Base-by-base conservation (phyloP, 1,140 invertebrate genomes). In the Tachypleus tridentatus region DNA sequence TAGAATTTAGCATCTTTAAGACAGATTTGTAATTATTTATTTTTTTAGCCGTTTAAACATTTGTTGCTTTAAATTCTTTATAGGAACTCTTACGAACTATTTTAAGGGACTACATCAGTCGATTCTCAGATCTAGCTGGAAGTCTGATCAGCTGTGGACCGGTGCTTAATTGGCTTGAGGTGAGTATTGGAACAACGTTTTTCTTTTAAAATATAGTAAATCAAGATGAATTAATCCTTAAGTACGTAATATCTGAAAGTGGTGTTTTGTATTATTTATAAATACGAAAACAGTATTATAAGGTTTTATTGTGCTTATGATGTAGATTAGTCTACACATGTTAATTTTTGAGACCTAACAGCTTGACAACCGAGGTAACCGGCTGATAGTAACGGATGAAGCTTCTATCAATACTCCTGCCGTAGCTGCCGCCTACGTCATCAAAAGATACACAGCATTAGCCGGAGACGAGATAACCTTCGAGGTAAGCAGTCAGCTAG, bases 361-460 rank as follows among this genome's bases (percentile, higher is more conserved):
- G 67, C 64, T 71, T 57, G 70, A 71, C 63, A 71, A 71, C 58
- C 47, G 65, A 54, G 70, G 70, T 29, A 67, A 71, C 60, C 62
- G 68, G 29, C 53, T 70, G 50, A 68, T 70, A 67, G 83, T 91
- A 51, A 84, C 88, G 5, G 89, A 97, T 74, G 92, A 91, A 62
- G 90, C 88, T 67, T 93, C 91, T 0, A 97, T 98, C 70, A 99
- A 99, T 76, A 98, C 93, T 3, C 96, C 96, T 0, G 96, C 95
- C 2, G 92, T 98, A 7, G 95, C 94, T 2, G 95, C 94, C 1
- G 95, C 94, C 3, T 96, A 97, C 74, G 93, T 92, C 4, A 86
- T 95, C 29, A 84, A 91, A 65, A 84, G 88, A 72, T 95, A 95
- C 75, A 84, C 84, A n/a, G 91, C 91, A n/a, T 87, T 92, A 77